Percentiles rank a stretch among this genome's conserved stretches.
These are phyloP conservation scores for Mechanitis messenoides DNA, from an alignment of 2,888 invertebrate species.

Conservation along the genomic window DNA sequence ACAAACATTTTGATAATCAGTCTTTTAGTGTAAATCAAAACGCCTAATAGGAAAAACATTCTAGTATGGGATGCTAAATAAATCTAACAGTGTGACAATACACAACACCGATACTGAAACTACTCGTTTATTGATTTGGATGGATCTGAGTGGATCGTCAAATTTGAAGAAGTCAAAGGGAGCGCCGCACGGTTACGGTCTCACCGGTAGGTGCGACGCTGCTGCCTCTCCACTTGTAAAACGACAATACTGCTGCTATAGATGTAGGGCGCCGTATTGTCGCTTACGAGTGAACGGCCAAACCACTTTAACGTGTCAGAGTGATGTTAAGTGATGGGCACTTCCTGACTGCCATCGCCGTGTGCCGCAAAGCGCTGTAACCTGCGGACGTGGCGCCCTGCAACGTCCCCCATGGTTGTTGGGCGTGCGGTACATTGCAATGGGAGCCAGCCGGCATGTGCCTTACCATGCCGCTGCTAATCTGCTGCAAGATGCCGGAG, in stretches of 20 bases:
- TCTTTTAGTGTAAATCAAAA: conserved; percentile 32
- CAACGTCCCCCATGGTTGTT: conserved; percentile 69
- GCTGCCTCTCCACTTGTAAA: conserved; percentile 17
- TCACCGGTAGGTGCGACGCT: conserved; percentile 20
- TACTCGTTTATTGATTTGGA: conserved; percentile 39
- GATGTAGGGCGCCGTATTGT: conserved; percentile 11
- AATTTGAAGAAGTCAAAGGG: conserved; percentile 12
- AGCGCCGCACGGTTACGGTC: conserved; percentile 6
- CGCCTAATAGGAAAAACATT: conserved; percentile 33
- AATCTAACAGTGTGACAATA: conserved; percentile 41
- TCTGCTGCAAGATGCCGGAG: conserved; percentile 88
- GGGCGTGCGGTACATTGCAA: conserved; percentile 64
- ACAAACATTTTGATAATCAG: conserved; percentile 25
- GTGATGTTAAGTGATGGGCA: conserved; percentile 80
- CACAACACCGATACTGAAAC: conserved; percentile 54
- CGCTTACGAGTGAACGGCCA: conserved; percentile 15
- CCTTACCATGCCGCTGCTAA: conserved; percentile 96
- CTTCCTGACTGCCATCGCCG: conserved; percentile 80
- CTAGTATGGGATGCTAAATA: conserved; percentile 46
- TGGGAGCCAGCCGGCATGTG: conserved; percentile 82
- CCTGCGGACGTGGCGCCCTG: conserved; percentile 72
- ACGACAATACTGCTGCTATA: conserved; percentile 11
- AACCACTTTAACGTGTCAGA: conserved; percentile 25
- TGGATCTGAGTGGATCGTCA: conserved; percentile 48
- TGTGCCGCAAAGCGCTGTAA: conserved; percentile 69